A percentile compares a stretch with the other conserved stretches of the same genome.
Evolutionary conservation across 2,797 vertebrate genomes (phyloP).

Genomic region (Nyctalus aviator): DNA sequence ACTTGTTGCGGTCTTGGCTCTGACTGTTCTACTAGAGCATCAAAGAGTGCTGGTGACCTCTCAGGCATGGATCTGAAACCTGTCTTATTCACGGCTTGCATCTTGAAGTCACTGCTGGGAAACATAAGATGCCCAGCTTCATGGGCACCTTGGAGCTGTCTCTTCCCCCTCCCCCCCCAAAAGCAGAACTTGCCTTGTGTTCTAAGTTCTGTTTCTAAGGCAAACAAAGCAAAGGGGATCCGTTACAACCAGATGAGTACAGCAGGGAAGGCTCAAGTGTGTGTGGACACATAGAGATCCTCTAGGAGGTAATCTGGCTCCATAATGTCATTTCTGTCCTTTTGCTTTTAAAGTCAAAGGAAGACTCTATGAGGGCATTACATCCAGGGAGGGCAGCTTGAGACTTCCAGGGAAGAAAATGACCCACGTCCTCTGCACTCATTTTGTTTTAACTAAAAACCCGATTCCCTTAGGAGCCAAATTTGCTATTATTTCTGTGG

Average conservation of each 20-base stretch:
- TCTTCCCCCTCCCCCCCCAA: not conserved
- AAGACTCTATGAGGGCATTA: not conserved
- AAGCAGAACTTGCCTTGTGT: conserved; percentile 43
- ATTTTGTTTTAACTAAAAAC: conserved; percentile 6
- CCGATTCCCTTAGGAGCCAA: not conserved
- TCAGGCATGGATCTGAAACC: not conserved
- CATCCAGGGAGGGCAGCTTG: not conserved
- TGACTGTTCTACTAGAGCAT: not conserved
- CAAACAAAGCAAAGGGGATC: conserved; percentile 25
- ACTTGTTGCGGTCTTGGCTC: not conserved
- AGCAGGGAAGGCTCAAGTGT: not conserved
- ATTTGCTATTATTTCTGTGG: not conserved
- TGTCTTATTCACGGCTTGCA: not conserved
- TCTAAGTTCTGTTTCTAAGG: conserved; percentile 79
- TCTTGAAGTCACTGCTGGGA: not conserved
- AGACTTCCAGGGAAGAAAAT: not conserved
- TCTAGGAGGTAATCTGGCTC: conserved; percentile 43
- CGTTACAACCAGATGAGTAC: not conserved
- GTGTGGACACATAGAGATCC: not conserved
- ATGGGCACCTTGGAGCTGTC: not conserved
- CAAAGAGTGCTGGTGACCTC: not conserved
- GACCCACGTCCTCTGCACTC: not conserved
- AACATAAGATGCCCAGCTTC: conserved; percentile 2
- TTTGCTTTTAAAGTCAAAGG: conserved; percentile 29
- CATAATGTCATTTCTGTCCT: not conserved